These are phyloP conservation scores for Drosophila guanche DNA, from an alignment of 1,140 invertebrate species.

Conservation along the genomic window DNA sequence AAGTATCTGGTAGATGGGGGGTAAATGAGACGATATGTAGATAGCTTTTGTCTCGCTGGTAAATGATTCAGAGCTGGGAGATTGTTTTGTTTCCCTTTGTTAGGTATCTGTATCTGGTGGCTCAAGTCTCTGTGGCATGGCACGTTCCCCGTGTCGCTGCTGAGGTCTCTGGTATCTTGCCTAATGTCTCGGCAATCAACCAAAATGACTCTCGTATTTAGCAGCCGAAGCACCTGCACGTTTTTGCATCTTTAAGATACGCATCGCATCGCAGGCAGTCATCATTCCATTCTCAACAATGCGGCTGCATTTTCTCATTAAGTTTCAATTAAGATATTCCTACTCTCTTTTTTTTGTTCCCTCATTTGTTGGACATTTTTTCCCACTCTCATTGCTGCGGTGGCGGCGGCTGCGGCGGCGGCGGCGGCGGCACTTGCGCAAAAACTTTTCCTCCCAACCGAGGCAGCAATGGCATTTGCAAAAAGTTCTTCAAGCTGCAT, in stretches of 20 bases:
- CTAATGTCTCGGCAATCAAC: slow-evolving; percentile 50
- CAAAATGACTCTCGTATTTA: slow-evolving; percentile 47
- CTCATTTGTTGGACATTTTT: slow-evolving; percentile 41
- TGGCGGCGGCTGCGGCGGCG: slow-evolving; percentile 3
- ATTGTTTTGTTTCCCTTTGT: too few species aligned
- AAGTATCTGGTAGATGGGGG: slow-evolving; percentile 47
- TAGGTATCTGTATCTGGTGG: slow-evolving; percentile 28
- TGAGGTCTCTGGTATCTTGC: slow-evolving; percentile 4
- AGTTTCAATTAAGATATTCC: slow-evolving; percentile 70
- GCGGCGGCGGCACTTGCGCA: slow-evolving; percentile 20
- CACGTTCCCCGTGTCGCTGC: slow-evolving; percentile 33
- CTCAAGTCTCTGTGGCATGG: slow-evolving; percentile 14
- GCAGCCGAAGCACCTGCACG: slow-evolving; percentile 43
- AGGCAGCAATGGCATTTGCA: slow-evolving; percentile 30
- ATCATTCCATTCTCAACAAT: slow-evolving; percentile 31
- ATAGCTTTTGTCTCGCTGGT: too few species aligned
- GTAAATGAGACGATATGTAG: slow-evolving; percentile 2
- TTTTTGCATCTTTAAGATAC: slow-evolving; percentile 62
- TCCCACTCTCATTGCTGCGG: slow-evolving; percentile 22
- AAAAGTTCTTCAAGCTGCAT: slow-evolving; percentile 19
- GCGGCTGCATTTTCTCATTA: slow-evolving; percentile 67
- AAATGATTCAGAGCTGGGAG: too few species aligned
- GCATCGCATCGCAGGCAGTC: slow-evolving; percentile 32
- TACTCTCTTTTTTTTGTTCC: slow-evolving; percentile 17
- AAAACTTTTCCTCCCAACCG: slow-evolving; percentile 34